Percentiles rank a stretch among this genome's conserved stretches.
Conservation (phyloP, 2,797 vertebrate species). For the Perodicticus potto region DNA sequence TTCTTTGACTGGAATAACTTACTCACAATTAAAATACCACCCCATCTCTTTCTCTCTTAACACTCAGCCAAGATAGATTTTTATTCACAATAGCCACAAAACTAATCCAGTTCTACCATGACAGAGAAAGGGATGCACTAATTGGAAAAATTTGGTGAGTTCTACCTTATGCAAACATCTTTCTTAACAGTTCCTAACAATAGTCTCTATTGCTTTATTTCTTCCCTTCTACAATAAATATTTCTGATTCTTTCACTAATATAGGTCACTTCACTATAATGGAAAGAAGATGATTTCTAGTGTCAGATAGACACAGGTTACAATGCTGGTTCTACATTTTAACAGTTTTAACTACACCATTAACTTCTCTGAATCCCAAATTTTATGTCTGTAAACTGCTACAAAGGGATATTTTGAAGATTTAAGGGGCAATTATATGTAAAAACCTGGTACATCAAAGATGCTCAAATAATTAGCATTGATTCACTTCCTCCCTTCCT, state of each 20-base stretch:
- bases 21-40: neutral
- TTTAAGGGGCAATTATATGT: constrained; percentile 31
- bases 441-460: constrained; percentile 19
- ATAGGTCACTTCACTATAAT: neutral
- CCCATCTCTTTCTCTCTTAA: neutral
- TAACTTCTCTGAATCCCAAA: constrained; percentile 38
- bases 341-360: neutral
- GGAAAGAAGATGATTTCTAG: neutral
- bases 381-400: constrained; percentile 40
- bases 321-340: neutral
- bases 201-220: neutral
- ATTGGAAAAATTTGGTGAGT: neutral
- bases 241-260: neutral
- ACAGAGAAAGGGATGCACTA: neutral
- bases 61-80: neutral
- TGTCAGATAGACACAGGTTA: neutral
- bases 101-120: neutral
- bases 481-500: neutral
- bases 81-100: neutral
- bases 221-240: neutral
- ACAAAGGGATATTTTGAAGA: constrained; percentile 27
- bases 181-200: neutral
- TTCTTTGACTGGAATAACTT: neutral
- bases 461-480: neutral
- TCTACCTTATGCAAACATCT: neutral